Evolutionary conservation across 2,797 vertebrate genomes (phyloP).

Genomic region (Scleropages formosus): DNA sequence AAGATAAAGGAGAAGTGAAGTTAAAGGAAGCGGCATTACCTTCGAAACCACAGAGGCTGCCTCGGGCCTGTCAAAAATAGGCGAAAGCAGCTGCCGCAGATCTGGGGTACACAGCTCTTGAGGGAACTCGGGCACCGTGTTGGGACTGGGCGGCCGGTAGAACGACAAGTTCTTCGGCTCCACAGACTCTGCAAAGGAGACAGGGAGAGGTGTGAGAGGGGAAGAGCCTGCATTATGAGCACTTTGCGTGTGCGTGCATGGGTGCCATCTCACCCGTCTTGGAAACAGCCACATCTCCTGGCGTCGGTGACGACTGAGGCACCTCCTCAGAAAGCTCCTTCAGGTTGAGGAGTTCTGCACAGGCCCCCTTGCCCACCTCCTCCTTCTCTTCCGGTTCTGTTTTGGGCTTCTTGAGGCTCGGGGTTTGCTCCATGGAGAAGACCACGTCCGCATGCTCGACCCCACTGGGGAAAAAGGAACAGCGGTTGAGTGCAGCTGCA

Average conservation of each 20-base stretch:
- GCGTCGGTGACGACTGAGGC: slow-evolving; percentile 47
- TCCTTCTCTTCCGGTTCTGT: slow-evolving; percentile 11
- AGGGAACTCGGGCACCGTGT: slow-evolving; percentile 62
- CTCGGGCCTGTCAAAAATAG: slow-evolving; percentile 69
- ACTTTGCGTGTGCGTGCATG: neutral
- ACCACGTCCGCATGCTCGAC: slow-evolving; percentile 75
- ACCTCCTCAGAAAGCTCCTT: slow-evolving; percentile 53
- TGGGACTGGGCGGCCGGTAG: slow-evolving; percentile 40
- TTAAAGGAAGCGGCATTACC: slow-evolving; percentile 26
- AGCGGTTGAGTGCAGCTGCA: neutral
- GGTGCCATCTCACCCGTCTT: slow-evolving; percentile 46
- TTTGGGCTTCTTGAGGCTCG: slow-evolving; percentile 32
- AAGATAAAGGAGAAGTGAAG: neutral
- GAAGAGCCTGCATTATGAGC: neutral
- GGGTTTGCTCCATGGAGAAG: slow-evolving; percentile 77
- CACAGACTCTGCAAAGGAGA: slow-evolving; percentile 41
- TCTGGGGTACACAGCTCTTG: slow-evolving; percentile 76
- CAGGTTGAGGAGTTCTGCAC: slow-evolving; percentile 40
- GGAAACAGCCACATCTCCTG: slow-evolving; percentile 44
- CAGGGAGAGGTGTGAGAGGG: neutral
- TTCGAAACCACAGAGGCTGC: slow-evolving; percentile 7
- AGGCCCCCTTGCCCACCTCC: slow-evolving; percentile 23
- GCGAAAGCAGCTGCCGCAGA: slow-evolving; percentile 72
- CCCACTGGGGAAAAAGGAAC: slow-evolving; percentile 53
- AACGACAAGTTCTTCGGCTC: slow-evolving; percentile 53